These are phyloP conservation scores for Piaya cayana DNA, from an alignment of 2,113 vertebrate species.

Conservation along the genomic window DNA sequence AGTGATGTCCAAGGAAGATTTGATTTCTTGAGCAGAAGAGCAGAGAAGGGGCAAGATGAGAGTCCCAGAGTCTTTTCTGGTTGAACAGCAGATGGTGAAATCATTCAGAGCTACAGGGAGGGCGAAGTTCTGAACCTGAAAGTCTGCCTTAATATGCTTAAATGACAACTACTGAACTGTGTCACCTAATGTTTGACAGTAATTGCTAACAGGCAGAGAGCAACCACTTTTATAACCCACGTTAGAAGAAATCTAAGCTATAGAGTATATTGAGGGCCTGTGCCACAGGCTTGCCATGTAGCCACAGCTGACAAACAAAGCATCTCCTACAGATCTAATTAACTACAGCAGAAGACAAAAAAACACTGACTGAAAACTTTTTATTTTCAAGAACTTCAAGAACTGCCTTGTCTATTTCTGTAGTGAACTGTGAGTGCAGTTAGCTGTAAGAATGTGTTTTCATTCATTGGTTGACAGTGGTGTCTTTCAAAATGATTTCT, in stretches of 20 bases:
- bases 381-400: not conserved
- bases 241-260: not conserved
- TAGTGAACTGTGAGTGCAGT: not conserved
- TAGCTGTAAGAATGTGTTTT: not conserved
- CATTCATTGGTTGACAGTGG: not conserved
- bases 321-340: not conserved
- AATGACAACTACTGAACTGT: not conserved
- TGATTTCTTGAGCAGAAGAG: not conserved
- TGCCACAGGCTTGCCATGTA: not conserved
- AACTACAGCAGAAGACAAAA: not conserved
- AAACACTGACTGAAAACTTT: not conserved
- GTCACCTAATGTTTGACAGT: not conserved
- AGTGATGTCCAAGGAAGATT: not conserved
- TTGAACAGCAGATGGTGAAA: not conserved
- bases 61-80: not conserved
- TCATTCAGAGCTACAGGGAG: not conserved
- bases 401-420: not conserved
- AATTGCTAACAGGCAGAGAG: not conserved
- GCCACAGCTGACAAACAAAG: fast-evolving
- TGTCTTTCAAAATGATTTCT: not conserved
- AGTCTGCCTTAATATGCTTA: not conserved
- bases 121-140: not conserved
- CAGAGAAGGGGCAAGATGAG: not conserved
- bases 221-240: not conserved
- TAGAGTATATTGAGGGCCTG: not conserved